A percentile compares a stretch with the other conserved stretches of the same genome.
Evolutionary conservation across 2,113 vertebrate genomes (phyloP).

Genomic region (Antechinus stuartii): DNA sequence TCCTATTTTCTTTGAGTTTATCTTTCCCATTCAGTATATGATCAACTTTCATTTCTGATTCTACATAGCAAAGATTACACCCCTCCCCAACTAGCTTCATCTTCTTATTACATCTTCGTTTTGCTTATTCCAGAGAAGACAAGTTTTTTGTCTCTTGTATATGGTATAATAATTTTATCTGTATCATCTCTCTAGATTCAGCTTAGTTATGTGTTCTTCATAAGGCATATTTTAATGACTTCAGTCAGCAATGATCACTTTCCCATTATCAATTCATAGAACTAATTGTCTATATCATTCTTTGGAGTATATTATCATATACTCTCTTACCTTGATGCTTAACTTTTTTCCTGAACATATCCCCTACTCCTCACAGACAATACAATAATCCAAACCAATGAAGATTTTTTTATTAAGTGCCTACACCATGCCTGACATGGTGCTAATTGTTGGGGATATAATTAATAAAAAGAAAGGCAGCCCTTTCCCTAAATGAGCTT

Average conservation of each 20-base stretch:
- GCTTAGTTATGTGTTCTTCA: neutral
- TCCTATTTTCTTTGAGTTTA: neutral
- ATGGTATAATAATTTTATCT: neutral
- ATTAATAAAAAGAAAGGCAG: neutral
- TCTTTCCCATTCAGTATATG: neutral
- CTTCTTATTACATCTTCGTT: neutral
- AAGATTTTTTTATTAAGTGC: neutral
- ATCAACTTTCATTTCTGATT: neutral
- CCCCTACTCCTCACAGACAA: neutral
- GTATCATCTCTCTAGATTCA: neutral
- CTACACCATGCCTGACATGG: neutral
- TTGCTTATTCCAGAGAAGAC: neutral
- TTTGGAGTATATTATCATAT: neutral
- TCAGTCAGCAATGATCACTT: no score
- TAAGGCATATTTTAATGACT: neutral
- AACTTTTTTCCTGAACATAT: neutral
- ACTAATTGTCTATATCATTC: no score
- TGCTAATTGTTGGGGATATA: neutral
- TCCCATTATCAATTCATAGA: no score
- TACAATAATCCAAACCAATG: neutral
- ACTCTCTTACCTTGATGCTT: neutral
- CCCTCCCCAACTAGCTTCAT: neutral
- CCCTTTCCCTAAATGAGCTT: neutral
- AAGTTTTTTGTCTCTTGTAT: neutral
- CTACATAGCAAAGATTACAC: neutral